Evolutionary conservation across 2,113 vertebrate genomes (phyloP).

Genomic region (Ia io): DNA sequence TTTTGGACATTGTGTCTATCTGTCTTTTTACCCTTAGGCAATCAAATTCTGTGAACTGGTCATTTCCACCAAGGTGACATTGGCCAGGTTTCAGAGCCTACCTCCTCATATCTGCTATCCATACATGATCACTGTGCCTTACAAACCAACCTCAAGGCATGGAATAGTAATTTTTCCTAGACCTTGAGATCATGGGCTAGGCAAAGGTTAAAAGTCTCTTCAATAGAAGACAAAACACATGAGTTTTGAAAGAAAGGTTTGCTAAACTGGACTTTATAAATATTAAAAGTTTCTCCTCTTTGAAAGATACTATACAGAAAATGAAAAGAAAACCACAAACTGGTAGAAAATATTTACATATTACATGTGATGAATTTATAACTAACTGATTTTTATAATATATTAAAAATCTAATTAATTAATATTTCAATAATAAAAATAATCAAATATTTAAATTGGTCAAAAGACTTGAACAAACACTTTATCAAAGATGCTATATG

Average conservation of each 20-base stretch:
- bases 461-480: neutral
- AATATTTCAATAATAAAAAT: conserved; percentile 8
- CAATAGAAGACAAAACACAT: neutral
- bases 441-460: neutral
- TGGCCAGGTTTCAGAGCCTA: neutral
- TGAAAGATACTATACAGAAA: neutral
- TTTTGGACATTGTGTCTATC: neutral
- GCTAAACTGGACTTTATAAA: neutral
- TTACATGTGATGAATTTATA: neutral
- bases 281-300: neutral
- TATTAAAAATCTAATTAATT: neutral
- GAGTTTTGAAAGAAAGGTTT: neutral
- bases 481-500: neutral
- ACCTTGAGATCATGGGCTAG: neutral
- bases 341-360: neutral
- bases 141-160: neutral
- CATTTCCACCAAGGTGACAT: too few species aligned
- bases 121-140: neutral
- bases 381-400: neutral
- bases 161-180: neutral
- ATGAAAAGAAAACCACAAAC: neutral
- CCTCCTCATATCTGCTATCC: neutral
- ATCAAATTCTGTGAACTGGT: neutral
- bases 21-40: neutral
- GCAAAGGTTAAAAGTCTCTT: neutral